Evolutionary conservation across 2,113 vertebrate species (phyloP).

Genomic region (Ciconia boyciana): DNA sequence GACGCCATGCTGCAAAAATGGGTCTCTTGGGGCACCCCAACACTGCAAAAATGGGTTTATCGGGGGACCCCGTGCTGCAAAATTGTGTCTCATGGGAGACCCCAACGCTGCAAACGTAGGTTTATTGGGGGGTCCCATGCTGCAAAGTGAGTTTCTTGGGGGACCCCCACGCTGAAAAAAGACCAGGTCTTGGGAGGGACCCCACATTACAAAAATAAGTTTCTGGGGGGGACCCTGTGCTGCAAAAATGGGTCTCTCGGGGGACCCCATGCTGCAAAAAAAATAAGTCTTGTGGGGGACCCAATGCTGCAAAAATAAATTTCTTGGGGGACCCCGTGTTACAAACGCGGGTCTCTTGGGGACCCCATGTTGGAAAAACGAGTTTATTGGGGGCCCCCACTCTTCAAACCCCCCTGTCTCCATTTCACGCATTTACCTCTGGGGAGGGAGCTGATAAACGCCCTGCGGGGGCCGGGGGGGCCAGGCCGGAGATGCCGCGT

Average conservation of each 20-base stretch:
- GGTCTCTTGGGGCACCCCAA: not conserved
- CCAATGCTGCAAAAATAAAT: not conserved
- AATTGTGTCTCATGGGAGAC: not conserved
- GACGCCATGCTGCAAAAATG: not conserved
- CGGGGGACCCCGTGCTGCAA: not conserved
- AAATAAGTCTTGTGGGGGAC: not conserved
- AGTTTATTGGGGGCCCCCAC: not conserved
- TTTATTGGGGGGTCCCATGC: too few relatives aligned
- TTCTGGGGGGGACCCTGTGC: not conserved
- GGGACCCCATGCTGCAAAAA: not conserved
- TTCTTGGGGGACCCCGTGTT: too few relatives aligned
- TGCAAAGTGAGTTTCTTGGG: not conserved
- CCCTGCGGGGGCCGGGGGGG: not conserved
- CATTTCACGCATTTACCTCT: too few relatives aligned
- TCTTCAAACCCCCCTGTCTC: too few relatives aligned
- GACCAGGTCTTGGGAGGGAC: not conserved
- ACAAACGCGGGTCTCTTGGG: not conserved
- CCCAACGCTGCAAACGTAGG: not conserved
- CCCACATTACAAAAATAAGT: too few relatives aligned
- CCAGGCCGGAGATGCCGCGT: not conserved
- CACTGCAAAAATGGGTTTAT: too few relatives aligned
- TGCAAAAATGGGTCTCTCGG: not conserved
- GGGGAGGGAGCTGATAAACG: too few relatives aligned
- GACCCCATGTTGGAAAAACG: too few relatives aligned
- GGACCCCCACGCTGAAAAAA: not conserved